A percentile compares a stretch with the other conserved stretches of the same genome.
Evolutionary conservation across 1,140 invertebrate species (phyloP).

Genomic region (Neodiprion pinetum): DNA sequence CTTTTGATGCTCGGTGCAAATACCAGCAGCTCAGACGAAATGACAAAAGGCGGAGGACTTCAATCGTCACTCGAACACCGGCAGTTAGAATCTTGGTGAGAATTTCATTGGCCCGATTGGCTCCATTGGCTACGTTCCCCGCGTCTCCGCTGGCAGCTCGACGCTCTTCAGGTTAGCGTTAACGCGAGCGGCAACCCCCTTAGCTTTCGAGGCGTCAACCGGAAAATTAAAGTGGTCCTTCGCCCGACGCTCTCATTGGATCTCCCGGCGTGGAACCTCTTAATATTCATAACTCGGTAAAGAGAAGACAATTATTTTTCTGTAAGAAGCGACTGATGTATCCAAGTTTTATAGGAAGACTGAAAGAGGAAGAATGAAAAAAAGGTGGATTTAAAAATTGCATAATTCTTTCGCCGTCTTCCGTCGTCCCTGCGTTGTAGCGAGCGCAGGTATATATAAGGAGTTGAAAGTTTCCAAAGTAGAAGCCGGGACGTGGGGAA

Average conservation of each 20-base stretch:
- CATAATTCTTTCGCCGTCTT: background rate
- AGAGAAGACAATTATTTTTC: background rate
- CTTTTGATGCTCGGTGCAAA: background rate
- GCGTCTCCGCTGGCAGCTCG: background rate
- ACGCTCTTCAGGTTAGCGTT: conserved; percentile 21
- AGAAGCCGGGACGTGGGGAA: background rate
- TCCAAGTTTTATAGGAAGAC: background rate
- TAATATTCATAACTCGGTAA: conserved; percentile 1
- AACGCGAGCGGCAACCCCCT: conserved; percentile 16
- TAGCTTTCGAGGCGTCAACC: conserved; percentile 37
- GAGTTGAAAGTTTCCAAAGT: conserved; percentile 5
- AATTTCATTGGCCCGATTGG: background rate
- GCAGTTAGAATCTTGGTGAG: background rate
- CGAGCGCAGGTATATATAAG: background rate
- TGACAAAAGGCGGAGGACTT: background rate
- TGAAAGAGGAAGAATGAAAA: background rate
- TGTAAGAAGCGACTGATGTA: conserved; percentile 2
- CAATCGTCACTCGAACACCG: too few species aligned
- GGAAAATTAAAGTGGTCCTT: conserved; percentile 49
- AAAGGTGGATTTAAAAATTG: background rate
- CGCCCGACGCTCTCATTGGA: background rate
- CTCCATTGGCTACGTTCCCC: background rate
- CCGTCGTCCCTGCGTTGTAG: background rate
- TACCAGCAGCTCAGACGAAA: background rate
- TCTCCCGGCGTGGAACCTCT: background rate